Evolutionary conservation across 37 sponge, comb jelly and placozoan genomes (phyloP).

Genomic region (Agelas oroides): DNA sequence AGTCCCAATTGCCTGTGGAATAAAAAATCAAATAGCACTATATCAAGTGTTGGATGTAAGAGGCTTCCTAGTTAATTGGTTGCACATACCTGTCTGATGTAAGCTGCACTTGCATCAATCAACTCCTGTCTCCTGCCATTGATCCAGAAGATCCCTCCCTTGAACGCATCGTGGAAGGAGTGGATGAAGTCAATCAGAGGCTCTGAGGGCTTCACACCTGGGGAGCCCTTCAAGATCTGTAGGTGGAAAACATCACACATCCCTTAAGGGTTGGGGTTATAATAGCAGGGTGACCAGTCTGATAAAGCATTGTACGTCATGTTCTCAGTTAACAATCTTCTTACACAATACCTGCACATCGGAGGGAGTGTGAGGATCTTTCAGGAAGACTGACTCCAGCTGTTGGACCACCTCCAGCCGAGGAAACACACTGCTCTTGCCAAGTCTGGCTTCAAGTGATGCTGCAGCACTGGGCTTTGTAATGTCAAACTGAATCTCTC

Average conservation of each 20-base stretch:
- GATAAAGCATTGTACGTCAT: no score
- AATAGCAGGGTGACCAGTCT: not conserved
- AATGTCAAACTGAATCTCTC: slow-evolving; percentile 29
- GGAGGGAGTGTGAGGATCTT: not conserved
- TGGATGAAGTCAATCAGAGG: slow-evolving; percentile 46
- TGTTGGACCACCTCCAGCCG: slow-evolving; percentile 48
- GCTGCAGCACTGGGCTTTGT: not conserved
- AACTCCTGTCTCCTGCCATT: not conserved
- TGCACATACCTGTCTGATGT: not conserved
- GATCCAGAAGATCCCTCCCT: slow-evolving; percentile 65
- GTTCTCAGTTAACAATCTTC: no score
- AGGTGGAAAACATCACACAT: not conserved
- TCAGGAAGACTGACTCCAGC: slow-evolving; percentile 51
- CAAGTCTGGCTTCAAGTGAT: slow-evolving; percentile 6
- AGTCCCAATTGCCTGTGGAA: no score
- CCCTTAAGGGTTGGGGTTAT: not conserved
- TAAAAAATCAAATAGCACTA: no score
- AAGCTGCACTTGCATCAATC: not conserved
- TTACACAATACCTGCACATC: slow-evolving; percentile 66
- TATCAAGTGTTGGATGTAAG: no score
- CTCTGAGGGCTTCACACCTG: slow-evolving; percentile 36
- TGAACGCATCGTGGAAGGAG: slow-evolving; percentile 27
- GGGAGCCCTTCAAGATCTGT: no score
- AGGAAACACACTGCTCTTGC: slow-evolving; percentile 48
- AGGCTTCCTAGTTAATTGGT: no score